These are phyloP conservation scores for Cottus gobio DNA, from an alignment of 2,113 vertebrate genomes.

Conservation along the genomic window DNA sequence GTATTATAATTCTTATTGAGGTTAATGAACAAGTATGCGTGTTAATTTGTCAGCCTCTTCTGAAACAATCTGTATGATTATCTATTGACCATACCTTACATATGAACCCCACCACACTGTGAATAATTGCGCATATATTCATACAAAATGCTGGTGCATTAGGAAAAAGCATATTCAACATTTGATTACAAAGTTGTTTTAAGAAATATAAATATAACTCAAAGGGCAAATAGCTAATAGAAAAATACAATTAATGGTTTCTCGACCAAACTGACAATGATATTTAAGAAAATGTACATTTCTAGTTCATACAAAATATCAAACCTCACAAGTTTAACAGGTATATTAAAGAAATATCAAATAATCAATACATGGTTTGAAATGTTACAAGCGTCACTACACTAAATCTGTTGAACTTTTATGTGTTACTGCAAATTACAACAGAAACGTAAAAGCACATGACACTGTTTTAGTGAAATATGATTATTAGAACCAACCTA, in stretches of 20 bases:
- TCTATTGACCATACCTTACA: neutral
- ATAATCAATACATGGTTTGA: neutral
- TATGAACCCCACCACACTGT: neutral
- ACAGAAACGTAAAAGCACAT: neutral
- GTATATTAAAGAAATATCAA: too few relatives aligned
- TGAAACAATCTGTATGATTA: neutral
- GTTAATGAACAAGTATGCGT: neutral
- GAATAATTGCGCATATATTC: neutral
- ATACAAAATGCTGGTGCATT: neutral
- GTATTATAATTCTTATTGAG: neutral
- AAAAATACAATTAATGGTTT: too few relatives aligned
- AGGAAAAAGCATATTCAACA: neutral
- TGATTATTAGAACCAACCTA: neutral
- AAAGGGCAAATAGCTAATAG: too few relatives aligned
- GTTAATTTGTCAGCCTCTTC: neutral
- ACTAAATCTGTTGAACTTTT: neutral
- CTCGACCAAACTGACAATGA: neutral
- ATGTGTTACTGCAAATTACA: too few relatives aligned
- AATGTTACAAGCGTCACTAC: neutral
- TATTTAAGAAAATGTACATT: neutral
- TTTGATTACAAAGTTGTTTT: neutral
- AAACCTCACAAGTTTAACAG: neutral
- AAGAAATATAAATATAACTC: neutral
- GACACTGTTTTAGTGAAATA: neutral
- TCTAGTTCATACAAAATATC: neutral